Conservation (phyloP, 2,797 vertebrate species). For the Tolypeutes matacus region DNA sequence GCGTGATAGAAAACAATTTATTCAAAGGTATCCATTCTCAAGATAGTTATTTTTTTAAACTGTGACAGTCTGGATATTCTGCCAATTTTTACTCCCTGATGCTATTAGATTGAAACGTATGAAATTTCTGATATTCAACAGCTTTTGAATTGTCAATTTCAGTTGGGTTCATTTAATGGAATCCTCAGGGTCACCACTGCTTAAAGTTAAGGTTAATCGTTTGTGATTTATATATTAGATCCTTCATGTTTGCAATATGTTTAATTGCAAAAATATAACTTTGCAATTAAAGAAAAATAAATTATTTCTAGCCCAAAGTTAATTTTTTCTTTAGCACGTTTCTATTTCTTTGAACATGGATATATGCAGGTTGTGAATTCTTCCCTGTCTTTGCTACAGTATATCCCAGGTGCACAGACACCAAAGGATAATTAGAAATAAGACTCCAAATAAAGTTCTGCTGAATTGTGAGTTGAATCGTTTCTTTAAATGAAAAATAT, state of each 20-base stretch:
- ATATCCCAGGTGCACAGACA: neutral
- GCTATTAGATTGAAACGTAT: neutral
- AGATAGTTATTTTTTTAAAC: constrained; percentile 26
- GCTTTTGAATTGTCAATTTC: neutral
- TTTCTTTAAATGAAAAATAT: neutral
- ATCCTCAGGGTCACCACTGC: neutral
- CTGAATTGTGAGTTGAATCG: neutral
- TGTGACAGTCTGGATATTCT: neutral
- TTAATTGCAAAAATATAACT: neutral
- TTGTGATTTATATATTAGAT: constrained; percentile 25
- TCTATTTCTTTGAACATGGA: neutral
- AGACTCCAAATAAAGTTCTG: neutral
- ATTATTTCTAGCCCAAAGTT: neutral
- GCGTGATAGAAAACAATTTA: neutral
- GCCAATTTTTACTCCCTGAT: neutral
- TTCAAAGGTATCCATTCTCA: constrained; percentile 22
- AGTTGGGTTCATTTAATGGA: neutral
- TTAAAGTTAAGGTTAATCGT: neutral
- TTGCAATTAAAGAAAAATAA: constrained; percentile 52
- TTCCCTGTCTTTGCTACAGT: neutral
- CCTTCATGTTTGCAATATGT: neutral
- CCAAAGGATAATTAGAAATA: neutral
- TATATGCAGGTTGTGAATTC: neutral
- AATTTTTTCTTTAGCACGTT: neutral
- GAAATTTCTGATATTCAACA: neutral